phyloP scores from a whole-genome alignment of 2,797 vertebrate species.

The Catostomus latipinnis region DNA sequence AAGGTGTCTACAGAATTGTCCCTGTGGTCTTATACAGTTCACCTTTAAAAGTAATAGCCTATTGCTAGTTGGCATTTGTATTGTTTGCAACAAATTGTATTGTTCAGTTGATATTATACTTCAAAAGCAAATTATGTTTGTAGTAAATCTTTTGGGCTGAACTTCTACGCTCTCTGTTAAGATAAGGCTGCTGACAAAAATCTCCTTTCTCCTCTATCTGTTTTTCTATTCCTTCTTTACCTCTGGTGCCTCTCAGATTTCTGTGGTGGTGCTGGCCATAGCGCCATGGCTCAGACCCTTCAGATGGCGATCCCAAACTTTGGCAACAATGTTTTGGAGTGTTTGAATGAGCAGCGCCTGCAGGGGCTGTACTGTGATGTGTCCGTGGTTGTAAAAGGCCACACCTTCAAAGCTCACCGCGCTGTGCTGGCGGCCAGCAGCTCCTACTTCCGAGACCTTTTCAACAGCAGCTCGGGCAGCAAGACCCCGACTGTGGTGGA shows the following conservation, averaged over 20 bases:
- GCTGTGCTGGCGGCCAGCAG: constrained; percentile 95
- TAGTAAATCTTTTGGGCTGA: constrained; percentile 17
- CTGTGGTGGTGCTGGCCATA: constrained; percentile 79
- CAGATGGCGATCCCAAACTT: constrained; percentile 99
- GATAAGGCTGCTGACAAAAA: constrained; percentile 41
- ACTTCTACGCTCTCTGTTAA: constrained; percentile 12
- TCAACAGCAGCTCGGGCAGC: constrained; percentile 84
- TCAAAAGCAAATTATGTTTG: constrained; percentile 23
- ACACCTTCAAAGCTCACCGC: constrained; percentile 95
- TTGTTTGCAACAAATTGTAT: constrained; percentile 14
- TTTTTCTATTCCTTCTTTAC: constrained; percentile 14
- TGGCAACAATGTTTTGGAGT: constrained; percentile 96
- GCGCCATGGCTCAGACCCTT: constrained; percentile 94
- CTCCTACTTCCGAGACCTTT: constrained; percentile 97
- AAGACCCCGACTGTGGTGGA: constrained; percentile 87
- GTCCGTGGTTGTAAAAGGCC: constrained; percentile 95
- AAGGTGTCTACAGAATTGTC: not conserved
- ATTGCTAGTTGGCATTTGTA: constrained; percentile 9
- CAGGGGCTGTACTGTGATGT: constrained; percentile 97
- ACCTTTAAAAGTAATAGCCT: constrained; percentile 28
- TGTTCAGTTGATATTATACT: constrained; percentile 18
- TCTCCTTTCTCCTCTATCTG: constrained; percentile 27
- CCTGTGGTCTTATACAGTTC: constrained; percentile 18
- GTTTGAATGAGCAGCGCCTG: constrained; percentile 96
- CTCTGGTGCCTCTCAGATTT: constrained; percentile 64